Evolutionary conservation across 2,888 invertebrate genomes (phyloP).

Genomic region (Platyscelio sp.): DNA sequence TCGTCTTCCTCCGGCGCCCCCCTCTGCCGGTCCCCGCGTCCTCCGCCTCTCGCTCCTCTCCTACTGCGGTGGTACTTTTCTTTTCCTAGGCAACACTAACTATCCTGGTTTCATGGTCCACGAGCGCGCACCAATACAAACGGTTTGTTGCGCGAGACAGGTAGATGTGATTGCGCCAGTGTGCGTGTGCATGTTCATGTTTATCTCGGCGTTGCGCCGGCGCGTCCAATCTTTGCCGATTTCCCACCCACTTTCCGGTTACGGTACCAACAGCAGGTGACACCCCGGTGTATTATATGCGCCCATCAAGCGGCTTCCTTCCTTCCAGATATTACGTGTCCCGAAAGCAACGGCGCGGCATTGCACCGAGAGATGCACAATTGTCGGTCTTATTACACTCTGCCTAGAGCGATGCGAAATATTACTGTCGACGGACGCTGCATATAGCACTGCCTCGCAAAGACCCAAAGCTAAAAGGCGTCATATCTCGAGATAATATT

Average conservation of each 20-base stretch:
- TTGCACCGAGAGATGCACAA: conserved; percentile 50
- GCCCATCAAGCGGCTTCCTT: conserved; percentile 58
- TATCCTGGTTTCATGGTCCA: conserved; percentile 59
- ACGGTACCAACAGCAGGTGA: conserved; percentile 57
- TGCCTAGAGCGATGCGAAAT: conserved; percentile 52
- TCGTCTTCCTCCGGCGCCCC: too few relatives aligned
- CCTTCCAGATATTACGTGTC: conserved; percentile 60
- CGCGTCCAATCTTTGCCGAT: conserved; percentile 46
- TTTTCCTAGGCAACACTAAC: conserved; percentile 67
- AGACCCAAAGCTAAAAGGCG: conserved; percentile 26
- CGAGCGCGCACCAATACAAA: conserved; percentile 51
- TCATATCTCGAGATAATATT: conserved; percentile 13
- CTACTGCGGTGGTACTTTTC: conserved; percentile 46
- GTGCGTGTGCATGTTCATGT: conserved; percentile 31
- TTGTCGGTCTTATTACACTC: conserved; percentile 49
- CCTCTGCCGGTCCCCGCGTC: too few relatives aligned
- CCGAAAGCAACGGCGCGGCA: conserved; percentile 30
- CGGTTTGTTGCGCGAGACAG: conserved; percentile 27
- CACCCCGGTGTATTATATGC: conserved; percentile 58
- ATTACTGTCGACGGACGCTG: conserved; percentile 41
- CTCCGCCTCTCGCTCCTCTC: conserved; percentile 29
- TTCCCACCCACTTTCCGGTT: conserved; percentile 48
- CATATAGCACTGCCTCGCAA: neutral
- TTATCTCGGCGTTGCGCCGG: conserved; percentile 28
- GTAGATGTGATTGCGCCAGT: neutral